Evolutionary conservation across 2,113 vertebrate genomes (phyloP).

Genomic region (Cromileptes altivelis): DNA sequence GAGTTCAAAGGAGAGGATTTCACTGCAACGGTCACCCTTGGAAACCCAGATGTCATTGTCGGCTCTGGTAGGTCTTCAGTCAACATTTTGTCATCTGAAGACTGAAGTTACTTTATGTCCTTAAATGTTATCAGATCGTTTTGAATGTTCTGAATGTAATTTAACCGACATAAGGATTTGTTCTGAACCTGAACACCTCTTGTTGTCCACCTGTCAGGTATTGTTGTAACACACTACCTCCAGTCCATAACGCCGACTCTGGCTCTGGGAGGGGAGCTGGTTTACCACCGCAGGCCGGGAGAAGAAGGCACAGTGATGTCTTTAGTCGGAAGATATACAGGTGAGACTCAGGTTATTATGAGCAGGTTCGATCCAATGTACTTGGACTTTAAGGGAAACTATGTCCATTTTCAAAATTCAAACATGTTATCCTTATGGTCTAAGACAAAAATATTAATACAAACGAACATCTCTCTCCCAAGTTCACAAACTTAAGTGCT

Average conservation of each 20-base stretch:
- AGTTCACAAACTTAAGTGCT: no score
- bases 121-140: background rate
- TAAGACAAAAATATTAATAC: no score
- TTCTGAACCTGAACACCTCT: background rate
- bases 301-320: constrained; percentile 90
- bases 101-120: background rate
- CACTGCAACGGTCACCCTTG: constrained; percentile 88
- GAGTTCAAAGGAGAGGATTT: constrained; percentile 90
- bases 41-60: constrained; percentile 90
- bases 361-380: background rate
- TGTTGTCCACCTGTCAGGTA: constrained; percentile 75
- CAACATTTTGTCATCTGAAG: background rate
- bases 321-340: constrained; percentile 90
- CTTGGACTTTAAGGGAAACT: no score
- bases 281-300: constrained; percentile 89
- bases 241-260: constrained; percentile 89
- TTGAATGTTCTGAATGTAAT: background rate
- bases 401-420: no score
- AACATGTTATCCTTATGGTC: no score
- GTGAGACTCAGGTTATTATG: constrained; percentile 31
- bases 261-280: constrained; percentile 91
- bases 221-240: constrained; percentile 89
- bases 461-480: no score
- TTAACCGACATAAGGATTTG: background rate
- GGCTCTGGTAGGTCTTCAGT: constrained; percentile 86